A percentile compares a stretch with the other conserved stretches of the same genome.
Conservation (phyloP, 2,888 invertebrate genomes). For the Coenonympha arcania region DNA sequence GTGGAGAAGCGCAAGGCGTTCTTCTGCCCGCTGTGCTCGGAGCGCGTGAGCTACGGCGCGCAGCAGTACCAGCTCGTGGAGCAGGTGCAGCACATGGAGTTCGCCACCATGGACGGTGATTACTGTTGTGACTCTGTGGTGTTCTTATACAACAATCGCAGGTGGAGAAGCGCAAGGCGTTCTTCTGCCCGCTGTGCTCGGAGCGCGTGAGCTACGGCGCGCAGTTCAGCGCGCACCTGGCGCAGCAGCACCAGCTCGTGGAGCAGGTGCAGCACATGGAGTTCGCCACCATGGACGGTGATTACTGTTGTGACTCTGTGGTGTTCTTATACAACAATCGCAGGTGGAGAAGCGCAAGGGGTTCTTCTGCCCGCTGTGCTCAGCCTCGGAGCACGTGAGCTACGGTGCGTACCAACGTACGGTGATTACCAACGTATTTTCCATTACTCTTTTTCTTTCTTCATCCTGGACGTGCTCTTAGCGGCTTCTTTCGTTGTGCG, state of each 20-base stretch:
- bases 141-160: too few relatives aligned
- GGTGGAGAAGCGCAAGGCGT: conserved; percentile 67
- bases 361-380: conserved; percentile 60
- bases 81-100: too few relatives aligned
- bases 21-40: conserved; percentile 59
- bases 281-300: conserved; percentile 50
- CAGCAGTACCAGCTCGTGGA: too few relatives aligned
- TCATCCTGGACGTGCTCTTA: too few relatives aligned
- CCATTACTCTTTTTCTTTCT: too few relatives aligned
- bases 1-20: conserved; percentile 67
- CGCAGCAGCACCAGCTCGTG: conserved; percentile 49
- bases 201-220: conserved; percentile 63
- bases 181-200: conserved; percentile 59
- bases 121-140: too few relatives aligned
- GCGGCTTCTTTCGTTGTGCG: too few relatives aligned
- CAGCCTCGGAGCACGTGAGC: conserved; percentile 59
- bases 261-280: conserved; percentile 60
- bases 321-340: too few relatives aligned
- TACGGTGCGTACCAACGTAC: conserved; percentile 65
- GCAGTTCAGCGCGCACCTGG: conserved; percentile 58
- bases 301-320: too few relatives aligned
- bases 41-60: conserved; percentile 60
- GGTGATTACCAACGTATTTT: too few relatives aligned
- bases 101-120: too few relatives aligned
- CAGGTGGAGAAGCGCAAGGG: conserved; percentile 67